Conservation (phyloP, 2,113 vertebrate species). For the Ochotona princeps region DNA sequence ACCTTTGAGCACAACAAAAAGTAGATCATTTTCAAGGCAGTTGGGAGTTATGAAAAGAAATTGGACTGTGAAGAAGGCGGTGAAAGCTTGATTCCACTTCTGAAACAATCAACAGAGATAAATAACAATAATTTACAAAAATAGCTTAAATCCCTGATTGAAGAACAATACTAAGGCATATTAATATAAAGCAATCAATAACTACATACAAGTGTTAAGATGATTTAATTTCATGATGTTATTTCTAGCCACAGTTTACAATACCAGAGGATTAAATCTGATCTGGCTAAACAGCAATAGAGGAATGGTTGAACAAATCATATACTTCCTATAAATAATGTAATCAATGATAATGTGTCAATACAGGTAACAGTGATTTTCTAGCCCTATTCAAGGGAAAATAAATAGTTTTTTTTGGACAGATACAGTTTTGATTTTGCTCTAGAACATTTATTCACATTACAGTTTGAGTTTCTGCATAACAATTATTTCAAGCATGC, state of each 20-base stretch:
- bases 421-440: neutral
- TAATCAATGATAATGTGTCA: neutral
- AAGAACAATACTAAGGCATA: neutral
- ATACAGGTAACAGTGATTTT: neutral
- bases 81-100: neutral
- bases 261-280: neutral
- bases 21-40: neutral
- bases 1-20: neutral
- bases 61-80: neutral
- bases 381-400: neutral
- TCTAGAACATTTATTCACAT: neutral
- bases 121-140: neutral
- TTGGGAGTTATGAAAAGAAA: neutral
- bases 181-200: neutral
- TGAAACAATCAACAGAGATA: neutral
- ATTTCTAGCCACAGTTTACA: neutral
- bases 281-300: neutral
- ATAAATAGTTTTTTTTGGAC: neutral
- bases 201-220: neutral
- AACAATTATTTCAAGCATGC: no score
- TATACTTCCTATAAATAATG: neutral
- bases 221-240: neutral
- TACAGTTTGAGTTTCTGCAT: neutral
- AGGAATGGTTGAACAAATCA: neutral
- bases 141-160: neutral